phyloP scores from a whole-genome alignment of 2,797 vertebrate species.

The Gobionotothen gibberifrons region DNA sequence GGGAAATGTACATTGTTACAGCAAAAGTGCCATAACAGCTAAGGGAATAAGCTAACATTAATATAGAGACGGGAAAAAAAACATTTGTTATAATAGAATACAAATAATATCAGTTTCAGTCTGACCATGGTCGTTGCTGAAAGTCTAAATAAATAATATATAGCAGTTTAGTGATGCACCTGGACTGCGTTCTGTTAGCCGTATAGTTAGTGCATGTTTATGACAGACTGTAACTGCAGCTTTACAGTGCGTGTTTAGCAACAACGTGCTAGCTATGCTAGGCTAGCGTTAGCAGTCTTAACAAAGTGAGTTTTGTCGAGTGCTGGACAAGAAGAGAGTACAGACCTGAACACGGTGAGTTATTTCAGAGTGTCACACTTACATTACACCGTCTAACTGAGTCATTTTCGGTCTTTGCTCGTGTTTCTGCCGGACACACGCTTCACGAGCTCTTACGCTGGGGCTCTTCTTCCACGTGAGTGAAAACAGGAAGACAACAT shows the following conservation, averaged over 20 bases:
- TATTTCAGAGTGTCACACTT: conserved; percentile 35
- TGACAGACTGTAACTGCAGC: too few species aligned
- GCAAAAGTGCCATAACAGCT: too few species aligned
- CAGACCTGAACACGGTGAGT: rapidly evolving
- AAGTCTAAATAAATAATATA: neutral
- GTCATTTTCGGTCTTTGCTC: conserved; percentile 58
- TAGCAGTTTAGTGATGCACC: too few species aligned
- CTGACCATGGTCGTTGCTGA: neutral
- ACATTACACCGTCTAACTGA: conserved; percentile 72
- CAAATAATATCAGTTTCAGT: neutral
- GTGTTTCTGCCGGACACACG: rapidly evolving
- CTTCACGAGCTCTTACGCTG: neutral
- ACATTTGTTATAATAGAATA: too few species aligned
- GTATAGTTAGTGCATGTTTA: too few species aligned
- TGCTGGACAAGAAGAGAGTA: rapidly evolving
- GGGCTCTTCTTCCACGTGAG: conserved; percentile 58
- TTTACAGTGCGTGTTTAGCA: too few species aligned
- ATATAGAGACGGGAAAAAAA: too few species aligned
- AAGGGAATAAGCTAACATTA: too few species aligned
- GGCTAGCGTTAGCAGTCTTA: conserved; percentile 1
- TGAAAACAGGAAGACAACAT: conserved; percentile 31
- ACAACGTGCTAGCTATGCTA: conserved; percentile 9
- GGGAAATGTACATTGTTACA: too few species aligned
- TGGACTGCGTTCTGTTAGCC: too few species aligned
- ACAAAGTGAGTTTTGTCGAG: neutral